phyloP scores from a whole-genome alignment of 2,888 invertebrate species.

The Meteorus cinctellus region DNA sequence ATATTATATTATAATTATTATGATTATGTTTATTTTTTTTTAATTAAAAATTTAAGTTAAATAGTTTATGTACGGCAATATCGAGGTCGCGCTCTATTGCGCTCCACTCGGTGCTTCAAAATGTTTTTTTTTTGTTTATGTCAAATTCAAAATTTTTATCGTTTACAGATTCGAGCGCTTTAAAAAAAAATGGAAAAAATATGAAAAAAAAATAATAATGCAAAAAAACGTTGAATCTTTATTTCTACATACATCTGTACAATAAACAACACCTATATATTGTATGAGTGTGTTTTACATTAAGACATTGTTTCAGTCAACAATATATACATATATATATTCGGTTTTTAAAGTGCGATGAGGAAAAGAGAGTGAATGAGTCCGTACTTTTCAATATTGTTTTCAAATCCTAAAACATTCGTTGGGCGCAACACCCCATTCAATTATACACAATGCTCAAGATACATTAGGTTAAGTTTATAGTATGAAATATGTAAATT shows the following conservation, averaged over 20 bases:
- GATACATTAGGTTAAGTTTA: slow-evolving; percentile 67
- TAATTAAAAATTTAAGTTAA: slow-evolving; percentile 1
- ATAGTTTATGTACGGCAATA: neutral
- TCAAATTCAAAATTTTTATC: slow-evolving; percentile 5
- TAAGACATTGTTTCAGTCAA: neutral
- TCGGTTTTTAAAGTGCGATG: neutral
- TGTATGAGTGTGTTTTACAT: neutral
- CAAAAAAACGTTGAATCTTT: slow-evolving; percentile 10
- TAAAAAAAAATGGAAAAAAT: neutral
- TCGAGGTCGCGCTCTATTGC: neutral
- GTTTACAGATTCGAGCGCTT: slow-evolving; percentile 14
- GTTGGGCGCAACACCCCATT: slow-evolving; percentile 51
- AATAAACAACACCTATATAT: neutral
- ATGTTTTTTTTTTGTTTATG: slow-evolving; percentile 14
- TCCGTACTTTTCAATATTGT: neutral
- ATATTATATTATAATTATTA: slow-evolving; percentile 11
- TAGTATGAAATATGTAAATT: slow-evolving; percentile 64
- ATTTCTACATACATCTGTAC: neutral
- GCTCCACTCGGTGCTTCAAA: neutral
- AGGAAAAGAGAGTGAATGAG: neutral
- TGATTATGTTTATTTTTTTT: slow-evolving; percentile 23
- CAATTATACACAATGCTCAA: slow-evolving; percentile 68
- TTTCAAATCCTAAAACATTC: slow-evolving; percentile 32
- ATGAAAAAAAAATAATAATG: neutral
- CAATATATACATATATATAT: neutral